A percentile compares a stretch with the other conserved stretches of the same genome.
These are phyloP conservation scores for Himalopsyche tibetana DNA, from an alignment of 2,888 invertebrate genomes.

Conservation along the genomic window DNA sequence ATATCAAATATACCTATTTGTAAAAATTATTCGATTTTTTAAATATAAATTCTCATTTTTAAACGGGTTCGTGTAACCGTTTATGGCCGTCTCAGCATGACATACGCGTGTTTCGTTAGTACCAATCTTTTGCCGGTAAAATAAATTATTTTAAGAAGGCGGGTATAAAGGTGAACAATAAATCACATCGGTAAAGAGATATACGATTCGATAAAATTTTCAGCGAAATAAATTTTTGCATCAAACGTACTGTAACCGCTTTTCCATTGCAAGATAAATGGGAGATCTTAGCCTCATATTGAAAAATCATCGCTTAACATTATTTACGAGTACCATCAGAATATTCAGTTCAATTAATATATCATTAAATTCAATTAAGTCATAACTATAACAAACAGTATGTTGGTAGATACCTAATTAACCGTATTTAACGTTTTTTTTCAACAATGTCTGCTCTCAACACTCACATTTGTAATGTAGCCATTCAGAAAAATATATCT, in stretches of 20 bases:
- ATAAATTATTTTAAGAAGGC: constrained; percentile 53
- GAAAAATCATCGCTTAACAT: neutral
- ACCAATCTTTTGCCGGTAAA: constrained; percentile 46
- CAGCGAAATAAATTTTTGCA: constrained; percentile 35
- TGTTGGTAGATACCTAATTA: too few species aligned
- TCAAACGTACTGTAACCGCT: neutral
- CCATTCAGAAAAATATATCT: too few species aligned
- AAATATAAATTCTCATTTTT: neutral
- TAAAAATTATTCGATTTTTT: neutral
- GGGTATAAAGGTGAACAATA: constrained; percentile 56
- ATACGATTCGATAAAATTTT: constrained; percentile 53
- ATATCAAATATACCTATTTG: too few species aligned
- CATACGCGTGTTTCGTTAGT: constrained; percentile 31
- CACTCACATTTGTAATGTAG: too few species aligned
- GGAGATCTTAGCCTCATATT: neutral
- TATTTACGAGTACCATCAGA: neutral
- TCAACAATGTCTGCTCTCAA: too few species aligned
- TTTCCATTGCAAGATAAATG: neutral
- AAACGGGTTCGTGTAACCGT: constrained; percentile 31
- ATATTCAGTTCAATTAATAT: too few species aligned
- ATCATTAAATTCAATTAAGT: too few species aligned
- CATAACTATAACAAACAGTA: too few species aligned
- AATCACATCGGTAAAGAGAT: constrained; percentile 59
- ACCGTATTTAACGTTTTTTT: too few species aligned
- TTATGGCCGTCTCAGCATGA: constrained; percentile 30